phyloP scores from a whole-genome alignment of 2,113 vertebrate species.

The Hemichromis elongatus region DNA sequence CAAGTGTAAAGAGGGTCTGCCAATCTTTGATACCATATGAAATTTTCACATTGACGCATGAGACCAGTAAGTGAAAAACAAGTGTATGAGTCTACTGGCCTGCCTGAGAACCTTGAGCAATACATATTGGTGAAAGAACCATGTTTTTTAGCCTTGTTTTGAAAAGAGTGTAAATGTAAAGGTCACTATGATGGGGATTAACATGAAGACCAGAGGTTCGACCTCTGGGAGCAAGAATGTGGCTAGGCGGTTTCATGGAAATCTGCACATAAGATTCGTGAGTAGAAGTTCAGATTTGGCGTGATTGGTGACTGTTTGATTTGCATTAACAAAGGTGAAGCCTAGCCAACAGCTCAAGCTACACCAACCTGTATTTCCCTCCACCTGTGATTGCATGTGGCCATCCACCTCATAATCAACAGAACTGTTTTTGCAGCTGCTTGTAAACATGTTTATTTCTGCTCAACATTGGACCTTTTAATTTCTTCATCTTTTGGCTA shows the following conservation, averaged over 20 bases:
- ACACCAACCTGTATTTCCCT: not conserved
- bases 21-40: not conserved
- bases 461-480: fast-evolving
- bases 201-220: not conserved
- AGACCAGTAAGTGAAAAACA: not conserved
- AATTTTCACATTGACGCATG: not conserved
- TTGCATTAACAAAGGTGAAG: not conserved
- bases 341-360: not conserved
- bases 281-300: not conserved
- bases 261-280: not conserved
- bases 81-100: not conserved
- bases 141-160: not conserved
- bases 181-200: not conserved
- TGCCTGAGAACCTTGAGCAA: not conserved
- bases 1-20: not conserved
- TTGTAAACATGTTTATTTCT: not conserved
- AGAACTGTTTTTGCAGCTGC: not conserved
- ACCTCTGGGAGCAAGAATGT: not conserved
- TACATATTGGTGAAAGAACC: not conserved
- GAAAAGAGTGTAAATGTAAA: not conserved
- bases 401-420: not conserved
- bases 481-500: not conserved
- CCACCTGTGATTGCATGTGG: fast-evolving
- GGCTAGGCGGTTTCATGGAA: not conserved
- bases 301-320: no score